Evolutionary conservation across 2,797 vertebrate genomes (phyloP), one percentile per base, ranked within the genome.

Genomic region (Rhincodon typus): DNA sequence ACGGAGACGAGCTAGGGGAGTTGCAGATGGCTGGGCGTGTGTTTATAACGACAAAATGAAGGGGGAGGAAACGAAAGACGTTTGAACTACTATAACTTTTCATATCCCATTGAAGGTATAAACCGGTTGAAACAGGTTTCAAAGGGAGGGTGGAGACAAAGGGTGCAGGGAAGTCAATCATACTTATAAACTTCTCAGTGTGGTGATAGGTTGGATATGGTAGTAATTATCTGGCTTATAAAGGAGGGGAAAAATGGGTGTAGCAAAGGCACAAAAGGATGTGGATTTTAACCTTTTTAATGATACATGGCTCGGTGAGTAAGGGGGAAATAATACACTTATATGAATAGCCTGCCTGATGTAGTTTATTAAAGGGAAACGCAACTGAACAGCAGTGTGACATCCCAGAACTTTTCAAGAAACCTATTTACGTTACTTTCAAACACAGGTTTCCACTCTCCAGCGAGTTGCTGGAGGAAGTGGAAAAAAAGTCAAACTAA

Each of bases 291-390:
- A 93, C 69, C 90, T 38, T 93, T 96, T 96, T 96, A 96, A 96
- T 97, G 97, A 96, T 96, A 96, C 96, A 96, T 96, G 96, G 96
- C 96, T 96, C 96, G 96, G 96, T 96, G 96, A 96, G 96, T 96
- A 72, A 53, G 57, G 50, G 70, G 79, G 96, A 96, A 96, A 96
- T 96, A 86, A 94, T 96, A 95, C 96, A 96, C 95, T 25, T 96
- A 67, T 97, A 96, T 96, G 96, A 96, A 96, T 69, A 27, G 38
- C 62, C 46, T 87, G 95, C 72, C 70, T 53, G 67, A 96, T 97
- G 97, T 96, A 96, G 95, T 96, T 96, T 96, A 88, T 95, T 96
- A 86, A 74, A 95, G 91, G 95, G 96, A 96, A 95, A 77, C 94
- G 96, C 96, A 96, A 50, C 96, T 96, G 95, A 96, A 96, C 95